Evolutionary conservation across 64 coral and sea anemone species (phyloP), one percentile per base, ranked within the genome.

Genomic region (Trachythela sp.): DNA sequence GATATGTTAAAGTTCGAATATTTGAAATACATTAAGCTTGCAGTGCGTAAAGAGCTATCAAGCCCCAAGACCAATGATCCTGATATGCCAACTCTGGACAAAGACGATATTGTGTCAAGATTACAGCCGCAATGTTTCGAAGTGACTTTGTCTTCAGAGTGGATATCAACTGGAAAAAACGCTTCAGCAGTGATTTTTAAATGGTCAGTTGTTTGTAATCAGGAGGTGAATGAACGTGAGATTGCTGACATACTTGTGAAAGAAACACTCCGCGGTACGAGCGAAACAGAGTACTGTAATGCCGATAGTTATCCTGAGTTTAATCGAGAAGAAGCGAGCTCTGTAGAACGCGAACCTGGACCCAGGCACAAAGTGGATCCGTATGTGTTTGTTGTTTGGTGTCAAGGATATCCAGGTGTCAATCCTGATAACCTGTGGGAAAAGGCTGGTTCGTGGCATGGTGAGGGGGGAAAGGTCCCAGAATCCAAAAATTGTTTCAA

Each of bases 1-100:
- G 90, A 92, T 38, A 54, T 92, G 64, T 86, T 92, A 27, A 91
- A 91, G 64, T 34, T 49, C 20, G 37, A 91, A 48, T 75, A 91
- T 76, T 42, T 86, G 30, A 75, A 90, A 31, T 38, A 48, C 87
- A 54, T 88, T 68, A 37, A 88, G 15, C 17, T 88, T 24, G 54
- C 60, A 29, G 36, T 88, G 1, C 36, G 87, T 13, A 22, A 71
- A 88, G 87, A 88, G 36, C 29, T 88, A 30, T 22, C 87, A 88
- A 75, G 4, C 0, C 36, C 36, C 38, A 35, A 70, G n/a, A 17
- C n/a, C 11, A 18, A 86, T 27, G 22, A 34, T 40, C n/a, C 45
- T 14, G 37, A 40, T 40, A 4, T 14, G 39, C 39, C 26, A 85
- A 24, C 5, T 0, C 10, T n/a, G 48, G 37, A 48, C 39, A 29